These are phyloP conservation scores for Rhadina sibilatrix DNA, from an alignment of 2,113 vertebrate species.

Conservation along the genomic window DNA sequence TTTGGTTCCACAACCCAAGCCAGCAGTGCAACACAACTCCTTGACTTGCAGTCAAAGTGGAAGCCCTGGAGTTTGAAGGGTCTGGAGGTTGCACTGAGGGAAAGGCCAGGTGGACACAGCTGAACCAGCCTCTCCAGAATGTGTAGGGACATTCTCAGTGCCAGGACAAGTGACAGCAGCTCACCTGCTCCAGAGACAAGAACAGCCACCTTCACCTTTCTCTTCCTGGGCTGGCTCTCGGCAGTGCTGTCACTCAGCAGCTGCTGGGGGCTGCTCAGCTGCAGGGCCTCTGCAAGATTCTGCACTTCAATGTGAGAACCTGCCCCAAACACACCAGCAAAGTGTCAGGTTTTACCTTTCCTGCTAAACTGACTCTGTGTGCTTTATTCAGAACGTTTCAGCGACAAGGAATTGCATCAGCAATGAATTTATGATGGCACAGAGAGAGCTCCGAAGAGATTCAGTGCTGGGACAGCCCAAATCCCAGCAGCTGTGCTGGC, in stretches of 20 bases:
- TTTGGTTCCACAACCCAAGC: too few species aligned
- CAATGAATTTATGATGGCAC: neutral
- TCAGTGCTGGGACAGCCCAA: neutral
- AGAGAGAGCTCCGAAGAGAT: neutral
- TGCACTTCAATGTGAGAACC: slow-evolving; percentile 27
- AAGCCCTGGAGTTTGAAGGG: neutral
- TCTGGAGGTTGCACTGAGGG: neutral
- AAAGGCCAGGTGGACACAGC: neutral
- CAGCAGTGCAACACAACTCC: neutral
- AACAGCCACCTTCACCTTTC: slow-evolving; percentile 79
- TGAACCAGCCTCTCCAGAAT: neutral
- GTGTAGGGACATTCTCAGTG: neutral
- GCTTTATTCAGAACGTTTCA: neutral
- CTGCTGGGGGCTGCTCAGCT: slow-evolving; percentile 30
- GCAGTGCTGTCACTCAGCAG: neutral
- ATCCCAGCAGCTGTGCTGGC: neutral
- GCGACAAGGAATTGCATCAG: neutral
- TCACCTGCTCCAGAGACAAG: slow-evolving; percentile 88
- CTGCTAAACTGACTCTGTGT: neutral
- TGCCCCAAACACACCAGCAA: neutral
- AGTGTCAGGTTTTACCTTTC: neutral
- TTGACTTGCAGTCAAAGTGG: neutral
- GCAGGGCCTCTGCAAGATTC: slow-evolving; percentile 60
- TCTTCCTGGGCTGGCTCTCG: slow-evolving; percentile 2
- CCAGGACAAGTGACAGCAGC: neutral